Evolutionary conservation across 2,888 invertebrate genomes (phyloP).

Genomic region (Parascotia fuliginaria): DNA sequence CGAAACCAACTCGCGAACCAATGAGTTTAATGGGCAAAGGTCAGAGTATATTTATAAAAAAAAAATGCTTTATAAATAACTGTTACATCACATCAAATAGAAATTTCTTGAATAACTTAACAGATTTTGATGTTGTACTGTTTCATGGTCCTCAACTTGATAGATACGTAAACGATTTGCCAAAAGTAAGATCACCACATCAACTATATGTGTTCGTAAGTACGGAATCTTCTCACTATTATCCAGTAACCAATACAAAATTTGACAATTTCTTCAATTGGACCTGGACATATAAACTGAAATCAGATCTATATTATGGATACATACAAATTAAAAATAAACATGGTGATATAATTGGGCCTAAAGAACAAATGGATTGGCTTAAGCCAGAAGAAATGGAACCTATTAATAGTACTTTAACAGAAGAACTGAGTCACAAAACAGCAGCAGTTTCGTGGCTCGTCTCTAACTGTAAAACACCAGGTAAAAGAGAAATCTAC

Average conservation of each 20-base stretch:
- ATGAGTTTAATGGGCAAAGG: slow-evolving; percentile 12
- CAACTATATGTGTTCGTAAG: slow-evolving; percentile 35
- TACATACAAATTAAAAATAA: slow-evolving; percentile 53
- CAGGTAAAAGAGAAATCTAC: slow-evolving; percentile 45
- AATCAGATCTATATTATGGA: slow-evolving; percentile 56
- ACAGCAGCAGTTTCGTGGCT: slow-evolving; percentile 64
- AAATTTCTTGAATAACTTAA: background rate
- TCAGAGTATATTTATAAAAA: background rate
- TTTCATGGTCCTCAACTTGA: slow-evolving; percentile 10
- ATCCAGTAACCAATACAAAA: slow-evolving; percentile 46
- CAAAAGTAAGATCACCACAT: slow-evolving; percentile 5
- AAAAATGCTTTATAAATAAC: slow-evolving; percentile 7
- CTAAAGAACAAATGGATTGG: slow-evolving; percentile 56
- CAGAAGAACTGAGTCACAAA: slow-evolving; percentile 48
- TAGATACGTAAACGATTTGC: background rate
- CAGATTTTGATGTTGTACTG: slow-evolving; percentile 15
- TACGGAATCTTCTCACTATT: slow-evolving; percentile 56
- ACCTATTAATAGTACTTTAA: slow-evolving; percentile 47
- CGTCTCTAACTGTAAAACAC: slow-evolving; percentile 57
- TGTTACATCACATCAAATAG: slow-evolving; percentile 16
- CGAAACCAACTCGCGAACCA: slow-evolving; percentile 1
- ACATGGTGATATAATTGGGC: slow-evolving; percentile 49
- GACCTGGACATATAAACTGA: slow-evolving; percentile 63
- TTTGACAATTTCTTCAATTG: slow-evolving; percentile 61
- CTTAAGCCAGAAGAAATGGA: slow-evolving; percentile 48